These are phyloP conservation scores for Stenodera caucasica DNA, from an alignment of 2,888 invertebrate species.

Conservation along the genomic window DNA sequence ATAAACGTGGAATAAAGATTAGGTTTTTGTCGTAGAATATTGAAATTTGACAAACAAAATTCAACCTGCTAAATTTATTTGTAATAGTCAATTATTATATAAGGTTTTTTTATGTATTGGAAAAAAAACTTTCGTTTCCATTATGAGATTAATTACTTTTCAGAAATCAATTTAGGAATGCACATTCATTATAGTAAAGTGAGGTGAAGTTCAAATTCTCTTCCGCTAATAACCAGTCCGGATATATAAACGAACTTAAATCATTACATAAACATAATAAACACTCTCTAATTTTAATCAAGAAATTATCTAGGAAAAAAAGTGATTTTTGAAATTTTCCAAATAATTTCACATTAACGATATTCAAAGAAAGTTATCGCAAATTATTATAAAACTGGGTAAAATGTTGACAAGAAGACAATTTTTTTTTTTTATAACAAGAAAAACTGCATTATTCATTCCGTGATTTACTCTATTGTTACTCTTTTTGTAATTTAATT, in stretches of 20 bases:
- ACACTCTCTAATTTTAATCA: neutral
- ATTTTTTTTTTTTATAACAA: too few species aligned
- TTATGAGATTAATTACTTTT: neutral
- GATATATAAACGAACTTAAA: neutral
- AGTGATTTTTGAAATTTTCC: neutral
- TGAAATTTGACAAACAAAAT: too few species aligned
- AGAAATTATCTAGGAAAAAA: neutral
- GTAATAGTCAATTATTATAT: neutral
- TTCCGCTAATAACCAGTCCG: conserved; percentile 1
- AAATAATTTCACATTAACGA: too few species aligned
- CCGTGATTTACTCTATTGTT: too few species aligned
- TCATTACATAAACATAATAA: neutral
- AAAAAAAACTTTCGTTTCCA: neutral
- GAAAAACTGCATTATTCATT: too few species aligned
- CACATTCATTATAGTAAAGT: neutral
- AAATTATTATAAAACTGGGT: too few species aligned
- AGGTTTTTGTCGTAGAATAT: too few species aligned
- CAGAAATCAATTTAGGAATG: neutral
- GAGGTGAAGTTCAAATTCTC: conserved; percentile 17
- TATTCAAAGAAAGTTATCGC: too few species aligned
- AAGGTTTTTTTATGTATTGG: neutral
- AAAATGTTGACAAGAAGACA: too few species aligned
- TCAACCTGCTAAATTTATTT: too few species aligned
- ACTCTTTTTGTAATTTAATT: too few species aligned
- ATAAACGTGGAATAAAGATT: too few species aligned